Conservation (phyloP, 2,797 vertebrate genomes). For the Spheniscus humboldti region DNA sequence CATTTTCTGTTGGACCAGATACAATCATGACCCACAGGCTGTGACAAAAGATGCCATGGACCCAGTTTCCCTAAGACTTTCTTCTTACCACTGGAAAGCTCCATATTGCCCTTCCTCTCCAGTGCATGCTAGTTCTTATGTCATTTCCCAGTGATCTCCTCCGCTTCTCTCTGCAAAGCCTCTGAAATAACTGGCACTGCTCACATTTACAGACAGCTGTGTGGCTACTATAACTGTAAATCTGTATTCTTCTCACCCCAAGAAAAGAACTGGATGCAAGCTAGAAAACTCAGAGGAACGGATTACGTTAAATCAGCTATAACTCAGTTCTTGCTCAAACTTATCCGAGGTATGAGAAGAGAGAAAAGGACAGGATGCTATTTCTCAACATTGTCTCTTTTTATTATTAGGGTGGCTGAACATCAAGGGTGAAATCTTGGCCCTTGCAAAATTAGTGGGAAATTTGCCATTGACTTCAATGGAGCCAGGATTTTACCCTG, state of each 20-base stretch:
- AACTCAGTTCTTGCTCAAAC: not conserved
- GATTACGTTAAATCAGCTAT: not conserved
- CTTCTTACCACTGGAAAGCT: not conserved
- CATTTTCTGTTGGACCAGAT: not conserved
- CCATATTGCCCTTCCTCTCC: not conserved
- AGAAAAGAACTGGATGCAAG: not conserved
- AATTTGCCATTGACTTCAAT: slow-evolving; percentile 51
- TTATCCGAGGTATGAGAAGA: not conserved
- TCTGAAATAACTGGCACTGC: not conserved
- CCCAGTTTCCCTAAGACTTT: not conserved
- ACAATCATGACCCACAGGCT: not conserved
- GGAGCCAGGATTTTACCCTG: slow-evolving; percentile 29
- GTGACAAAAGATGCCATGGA: not conserved
- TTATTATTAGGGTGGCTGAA: slow-evolving; percentile 16
- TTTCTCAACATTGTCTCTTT: not conserved
- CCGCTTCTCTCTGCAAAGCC: not conserved
- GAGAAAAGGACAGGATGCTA: not conserved
- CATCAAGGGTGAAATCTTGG: slow-evolving; percentile 35
- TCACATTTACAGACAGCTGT: not conserved
- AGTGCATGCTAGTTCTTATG: not conserved
- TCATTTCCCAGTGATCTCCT: not conserved
- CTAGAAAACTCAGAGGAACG: not conserved
- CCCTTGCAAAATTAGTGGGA: slow-evolving; percentile 42
- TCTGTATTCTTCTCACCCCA: not conserved
- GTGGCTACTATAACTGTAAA: not conserved